These are phyloP conservation scores for Hylaeus anthracinus DNA, from an alignment of 1,140 invertebrate species.

Conservation along the genomic window DNA sequence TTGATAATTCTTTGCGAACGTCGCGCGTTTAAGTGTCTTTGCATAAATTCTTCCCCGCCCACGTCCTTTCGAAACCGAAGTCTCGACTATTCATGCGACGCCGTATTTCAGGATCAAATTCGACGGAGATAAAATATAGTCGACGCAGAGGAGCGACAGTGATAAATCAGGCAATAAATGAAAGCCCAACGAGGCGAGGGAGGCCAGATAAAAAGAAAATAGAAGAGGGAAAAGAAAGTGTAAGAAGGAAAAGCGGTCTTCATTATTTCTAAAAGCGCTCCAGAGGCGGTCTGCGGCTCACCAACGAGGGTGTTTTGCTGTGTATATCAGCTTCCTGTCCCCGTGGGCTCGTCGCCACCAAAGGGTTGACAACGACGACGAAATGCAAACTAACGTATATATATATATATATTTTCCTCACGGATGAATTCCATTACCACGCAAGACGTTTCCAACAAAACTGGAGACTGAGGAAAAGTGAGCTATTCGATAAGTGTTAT, in stretches of 20 bases:
- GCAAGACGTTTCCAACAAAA: no score
- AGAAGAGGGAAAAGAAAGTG: slow-evolving; percentile 42
- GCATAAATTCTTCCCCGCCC: slow-evolving; percentile 31
- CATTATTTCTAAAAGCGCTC: slow-evolving; percentile 67
- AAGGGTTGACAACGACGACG: slow-evolving; percentile 30
- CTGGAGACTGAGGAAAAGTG: no score
- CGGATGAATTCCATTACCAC: background rate
- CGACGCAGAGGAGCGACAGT: slow-evolving; percentile 28
- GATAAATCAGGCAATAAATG: slow-evolving; percentile 66
- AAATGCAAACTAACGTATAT: slow-evolving; percentile 13
- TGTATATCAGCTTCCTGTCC: slow-evolving; percentile 27
- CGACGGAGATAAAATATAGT: slow-evolving; percentile 62
- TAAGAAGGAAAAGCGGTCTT: slow-evolving; percentile 46
- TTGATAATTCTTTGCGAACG: slow-evolving; percentile 27
- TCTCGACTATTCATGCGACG: slow-evolving; percentile 22
- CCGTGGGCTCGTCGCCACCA: background rate
- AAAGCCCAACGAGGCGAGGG: slow-evolving; percentile 57
- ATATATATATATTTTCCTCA: slow-evolving; percentile 15
- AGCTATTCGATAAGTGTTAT: no score
- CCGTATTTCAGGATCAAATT: slow-evolving; percentile 65
- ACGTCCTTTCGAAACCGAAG: background rate
- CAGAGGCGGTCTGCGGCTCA: slow-evolving; percentile 35
- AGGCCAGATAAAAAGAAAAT: slow-evolving; percentile 57
- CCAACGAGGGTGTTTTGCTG: slow-evolving; percentile 35
- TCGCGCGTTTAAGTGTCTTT: slow-evolving; percentile 14